These are phyloP conservation scores for Panurus biarmicus DNA, from an alignment of 2,113 vertebrate genomes.

Conservation along the genomic window DNA sequence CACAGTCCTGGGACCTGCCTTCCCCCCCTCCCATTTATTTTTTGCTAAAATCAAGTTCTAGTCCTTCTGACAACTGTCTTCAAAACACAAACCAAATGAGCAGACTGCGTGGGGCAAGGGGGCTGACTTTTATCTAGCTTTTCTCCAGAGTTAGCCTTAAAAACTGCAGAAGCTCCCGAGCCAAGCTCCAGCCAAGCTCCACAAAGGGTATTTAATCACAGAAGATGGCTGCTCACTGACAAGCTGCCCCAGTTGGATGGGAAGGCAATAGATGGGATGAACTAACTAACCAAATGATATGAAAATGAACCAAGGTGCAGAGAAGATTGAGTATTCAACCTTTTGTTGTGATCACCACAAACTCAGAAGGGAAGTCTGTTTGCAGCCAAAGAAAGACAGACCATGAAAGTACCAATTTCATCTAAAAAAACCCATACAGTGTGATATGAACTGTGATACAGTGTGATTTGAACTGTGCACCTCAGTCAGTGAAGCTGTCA, in stretches of 20 bases:
- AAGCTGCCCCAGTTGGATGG: not conserved
- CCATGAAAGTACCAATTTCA: not conserved
- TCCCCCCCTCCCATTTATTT: accelerated
- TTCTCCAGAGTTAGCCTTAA: not conserved
- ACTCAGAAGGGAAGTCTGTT: not conserved
- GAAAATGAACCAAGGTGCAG: not conserved
- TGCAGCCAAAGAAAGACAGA: not conserved
- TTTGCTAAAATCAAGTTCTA: not conserved
- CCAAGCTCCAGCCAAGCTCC: not conserved
- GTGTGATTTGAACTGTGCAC: not conserved
- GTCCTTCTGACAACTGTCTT: not conserved
- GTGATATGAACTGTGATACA: not conserved
- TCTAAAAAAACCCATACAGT: not conserved
- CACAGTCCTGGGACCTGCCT: not conserved
- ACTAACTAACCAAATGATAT: not conserved
- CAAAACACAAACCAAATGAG: not conserved
- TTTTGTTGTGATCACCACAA: not conserved
- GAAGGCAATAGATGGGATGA: accelerated
- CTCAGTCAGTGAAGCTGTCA: not conserved
- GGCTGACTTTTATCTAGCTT: not conserved
- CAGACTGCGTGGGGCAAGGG: accelerated
- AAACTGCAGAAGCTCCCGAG: not conserved
- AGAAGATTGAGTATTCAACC: not conserved
- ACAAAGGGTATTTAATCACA: not conserved
- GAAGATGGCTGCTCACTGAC: not conserved